These are phyloP conservation scores for Mantis religiosa DNA, from an alignment of 2,888 invertebrate genomes.

Conservation along the genomic window DNA sequence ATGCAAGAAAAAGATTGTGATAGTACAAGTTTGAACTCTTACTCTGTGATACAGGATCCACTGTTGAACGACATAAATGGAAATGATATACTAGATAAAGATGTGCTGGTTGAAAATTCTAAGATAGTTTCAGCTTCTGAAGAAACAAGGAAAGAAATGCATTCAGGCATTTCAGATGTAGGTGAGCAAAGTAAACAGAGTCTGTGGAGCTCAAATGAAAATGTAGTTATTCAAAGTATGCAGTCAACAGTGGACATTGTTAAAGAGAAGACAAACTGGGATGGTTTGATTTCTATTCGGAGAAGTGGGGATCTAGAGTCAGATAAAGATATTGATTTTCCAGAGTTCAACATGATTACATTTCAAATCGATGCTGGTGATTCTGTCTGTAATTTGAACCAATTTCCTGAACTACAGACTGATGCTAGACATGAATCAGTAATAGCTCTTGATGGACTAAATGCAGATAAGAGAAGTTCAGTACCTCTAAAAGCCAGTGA, in stretches of 20 bases:
- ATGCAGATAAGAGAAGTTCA: background rate
- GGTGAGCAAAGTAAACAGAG: background rate
- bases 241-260: slow-evolving; percentile 4
- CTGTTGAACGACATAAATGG: slow-evolving; percentile 18
- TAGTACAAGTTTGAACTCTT: slow-evolving; percentile 6
- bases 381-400: background rate
- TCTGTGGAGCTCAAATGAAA: slow-evolving; percentile 16
- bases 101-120: slow-evolving; percentile 16
- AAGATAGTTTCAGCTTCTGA: background rate
- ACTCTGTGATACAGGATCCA: slow-evolving; percentile 20
- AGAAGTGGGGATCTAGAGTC: slow-evolving; percentile 16
- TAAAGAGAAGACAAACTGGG: slow-evolving; percentile 24
- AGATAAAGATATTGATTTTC: slow-evolving; percentile 27
- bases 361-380: slow-evolving; percentile 23
- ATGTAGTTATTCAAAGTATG: background rate
- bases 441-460: background rate
- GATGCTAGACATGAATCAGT: background rate
- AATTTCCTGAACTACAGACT: slow-evolving; percentile 5
- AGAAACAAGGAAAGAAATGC: background rate
- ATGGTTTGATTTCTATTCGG: slow-evolving; percentile 18
- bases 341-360: slow-evolving; percentile 29
- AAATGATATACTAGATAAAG: slow-evolving; percentile 24
- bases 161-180: background rate
- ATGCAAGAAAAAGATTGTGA: slow-evolving; percentile 19
- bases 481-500: background rate